Conservation (phyloP, 2,888 invertebrate species). For the Torymus auratus region DNA sequence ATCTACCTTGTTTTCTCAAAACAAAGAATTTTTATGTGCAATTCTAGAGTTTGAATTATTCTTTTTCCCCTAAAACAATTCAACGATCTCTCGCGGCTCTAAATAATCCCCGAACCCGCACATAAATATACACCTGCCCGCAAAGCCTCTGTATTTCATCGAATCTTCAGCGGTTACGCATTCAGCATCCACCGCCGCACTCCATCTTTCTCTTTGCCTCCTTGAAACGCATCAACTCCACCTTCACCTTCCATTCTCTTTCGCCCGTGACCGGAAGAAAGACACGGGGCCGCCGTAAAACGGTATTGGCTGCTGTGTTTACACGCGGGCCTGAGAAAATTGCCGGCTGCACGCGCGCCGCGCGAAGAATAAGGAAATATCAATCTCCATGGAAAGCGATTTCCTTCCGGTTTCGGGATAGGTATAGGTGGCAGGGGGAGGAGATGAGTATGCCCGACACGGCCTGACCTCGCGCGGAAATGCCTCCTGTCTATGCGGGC, state of each 20-base stretch:
- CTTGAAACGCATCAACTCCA: constrained; percentile 15
- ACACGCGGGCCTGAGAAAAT: constrained; percentile 43
- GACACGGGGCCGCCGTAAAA: constrained; percentile 30
- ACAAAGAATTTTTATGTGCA: too few relatives aligned
- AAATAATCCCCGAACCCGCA: neutral
- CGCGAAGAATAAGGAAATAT: constrained; percentile 56
- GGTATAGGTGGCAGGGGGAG: too few relatives aligned
- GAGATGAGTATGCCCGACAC: too few relatives aligned
- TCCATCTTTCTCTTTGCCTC: constrained; percentile 1
- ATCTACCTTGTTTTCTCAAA: too few relatives aligned
- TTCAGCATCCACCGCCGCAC: constrained; percentile 40
- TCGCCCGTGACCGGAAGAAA: constrained; percentile 24
- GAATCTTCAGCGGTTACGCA: constrained; percentile 43
- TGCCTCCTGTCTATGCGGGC: too few relatives aligned
- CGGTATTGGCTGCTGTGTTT: constrained; percentile 49
- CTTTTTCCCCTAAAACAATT: too few relatives aligned
- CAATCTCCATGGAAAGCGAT: constrained; percentile 51
- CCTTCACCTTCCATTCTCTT: neutral
- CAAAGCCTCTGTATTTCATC: constrained; percentile 42
- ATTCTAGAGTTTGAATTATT: too few relatives aligned
- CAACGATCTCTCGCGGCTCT: neutral
- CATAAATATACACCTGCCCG: constrained; percentile 32
- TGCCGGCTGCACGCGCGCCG: constrained; percentile 16
- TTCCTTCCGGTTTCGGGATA: constrained; percentile 33
- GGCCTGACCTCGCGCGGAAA: too few relatives aligned